Percentiles rank a stretch among this genome's conserved stretches.
These are phyloP conservation scores for Elephas maximus DNA, from an alignment of 2,113 vertebrate genomes.

Conservation along the genomic window DNA sequence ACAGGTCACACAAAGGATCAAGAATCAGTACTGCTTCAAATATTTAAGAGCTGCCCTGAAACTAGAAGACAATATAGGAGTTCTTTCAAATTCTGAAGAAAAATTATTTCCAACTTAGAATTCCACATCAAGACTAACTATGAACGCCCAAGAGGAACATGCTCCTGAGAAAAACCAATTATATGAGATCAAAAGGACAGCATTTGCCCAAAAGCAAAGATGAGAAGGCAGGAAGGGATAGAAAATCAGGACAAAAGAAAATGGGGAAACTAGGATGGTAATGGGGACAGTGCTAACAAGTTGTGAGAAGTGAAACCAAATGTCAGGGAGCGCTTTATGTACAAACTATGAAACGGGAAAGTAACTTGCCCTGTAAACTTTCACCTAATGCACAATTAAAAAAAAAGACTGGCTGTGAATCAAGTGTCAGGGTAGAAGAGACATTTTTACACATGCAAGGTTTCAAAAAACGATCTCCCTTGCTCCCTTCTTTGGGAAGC, in stretches of 20 bases:
- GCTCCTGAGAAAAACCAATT: no score
- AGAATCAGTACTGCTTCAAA: not conserved
- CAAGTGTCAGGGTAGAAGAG: not conserved
- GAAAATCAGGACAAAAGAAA: no score
- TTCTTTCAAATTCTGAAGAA: slow-evolving; percentile 15
- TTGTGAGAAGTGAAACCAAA: no score
- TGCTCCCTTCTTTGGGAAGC: slow-evolving; percentile 1
- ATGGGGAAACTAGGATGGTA: no score
- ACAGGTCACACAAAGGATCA: not conserved
- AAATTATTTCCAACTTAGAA: slow-evolving; percentile 19
- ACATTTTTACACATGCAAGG: not conserved
- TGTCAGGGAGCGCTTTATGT: no score
- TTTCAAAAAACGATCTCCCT: not conserved
- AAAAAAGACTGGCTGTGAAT: not conserved
- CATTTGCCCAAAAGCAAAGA: no score
- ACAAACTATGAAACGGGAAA: no score
- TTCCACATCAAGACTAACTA: not conserved
- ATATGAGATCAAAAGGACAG: no score
- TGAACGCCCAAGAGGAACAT: not conserved
- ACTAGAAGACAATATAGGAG: not conserved
- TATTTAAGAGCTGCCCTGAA: not conserved
- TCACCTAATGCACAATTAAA: no score
- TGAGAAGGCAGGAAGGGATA: no score
- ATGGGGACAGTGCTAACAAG: no score
- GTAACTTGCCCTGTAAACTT: no score